Evolutionary conservation across 2,113 vertebrate species (phyloP), one percentile per base, ranked within the genome.

Genomic region (Gymnarchus niloticus): DNA sequence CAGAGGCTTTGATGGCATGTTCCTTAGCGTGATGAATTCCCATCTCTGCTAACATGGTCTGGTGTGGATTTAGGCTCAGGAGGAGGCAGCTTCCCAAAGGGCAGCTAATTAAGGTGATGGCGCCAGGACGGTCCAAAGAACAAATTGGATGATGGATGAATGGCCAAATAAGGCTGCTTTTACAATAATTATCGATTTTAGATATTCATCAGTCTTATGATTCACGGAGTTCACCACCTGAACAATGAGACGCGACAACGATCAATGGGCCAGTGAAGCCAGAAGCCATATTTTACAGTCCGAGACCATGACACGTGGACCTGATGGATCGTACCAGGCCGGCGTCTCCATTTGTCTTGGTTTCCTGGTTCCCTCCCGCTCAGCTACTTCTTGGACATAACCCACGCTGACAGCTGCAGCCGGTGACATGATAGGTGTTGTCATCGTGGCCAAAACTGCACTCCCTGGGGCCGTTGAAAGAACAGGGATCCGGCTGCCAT

Each of bases 101-200:
- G 14, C 14, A 51, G 54, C 28, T 83, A 83, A 86, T 83, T 86
- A 83, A 52, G 25, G 78, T 21, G 14, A 56, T 44, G 59, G 41
- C 7, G 10, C 28, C 2, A 37, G 10, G 3, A 25, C 23, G 46
- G 6, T 4, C 17, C 51, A 14, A 41, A 52, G 6, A 51, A 23
- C n/a, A 84, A 84, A 87, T 61, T 14, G 44, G 46, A 81, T 56
- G 46, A 84, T 37, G 56, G 46, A 84, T 80, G 37, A 84, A 77
- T 52, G 54, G 10, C 21, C 76, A 57, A 44, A 84, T 84, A 84
- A 81, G 83, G 54, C 54, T 86, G 54, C 49, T 87, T 84, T 84
- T 73, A n/a, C n/a, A n/a, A n/a, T n/a, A 87, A 83, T 80, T 51
- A 81, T 84, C 54, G 83, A 84, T 78, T 84, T 84, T n/a, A 76